Evolutionary conservation across 2,888 invertebrate species (phyloP), one percentile per base, ranked within the genome.

Genomic region (Diaphora mendica): DNA sequence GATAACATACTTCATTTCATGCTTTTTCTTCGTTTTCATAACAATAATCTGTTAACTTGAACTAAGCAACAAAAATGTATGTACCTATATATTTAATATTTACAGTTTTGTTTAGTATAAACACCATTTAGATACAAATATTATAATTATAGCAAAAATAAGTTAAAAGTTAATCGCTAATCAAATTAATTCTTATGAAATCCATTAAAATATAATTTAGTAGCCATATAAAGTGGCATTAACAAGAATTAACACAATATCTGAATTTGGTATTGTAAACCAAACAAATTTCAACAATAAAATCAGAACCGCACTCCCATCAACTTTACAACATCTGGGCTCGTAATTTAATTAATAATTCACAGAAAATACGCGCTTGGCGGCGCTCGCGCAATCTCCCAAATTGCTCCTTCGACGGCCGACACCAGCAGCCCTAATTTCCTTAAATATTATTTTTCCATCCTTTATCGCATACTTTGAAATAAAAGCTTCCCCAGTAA

Each of bases 281-380:
- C 76, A 76, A 81, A 79, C 75, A 73, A 77, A 78, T 79, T 67
- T 68, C 62, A 72, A 73, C 79, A 85, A 82, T 85, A 80, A 83
- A 84, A 76, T 77, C 74, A 73, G 33, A 71, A 76, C 72, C 72
- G 87, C 80, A 87, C 84, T 77, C 87, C 88, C 90, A 92, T 92
- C 90, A 92, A 88, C 88, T 91, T 89, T 89, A 90, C 92, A 91
- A 90, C 94, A 92, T 91, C 92, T 92, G 89, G 88, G 75, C 75
- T 91, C 93, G 90, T 95, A 95, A 95, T 95, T 95, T 93, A 95
- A 95, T 95, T 95, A 94, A 94, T 95, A 95, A 94, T 95, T 95
- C 95, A 94, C 93, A 92, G 95, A 95, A 95, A 91, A 92, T 81
- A 88, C 88, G 89, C 88, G 86, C 86, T 87, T 83, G 87, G 86